Evolutionary conservation across 1,140 invertebrate species (phyloP).

Genomic region (Drosophila kurseongensis): DNA sequence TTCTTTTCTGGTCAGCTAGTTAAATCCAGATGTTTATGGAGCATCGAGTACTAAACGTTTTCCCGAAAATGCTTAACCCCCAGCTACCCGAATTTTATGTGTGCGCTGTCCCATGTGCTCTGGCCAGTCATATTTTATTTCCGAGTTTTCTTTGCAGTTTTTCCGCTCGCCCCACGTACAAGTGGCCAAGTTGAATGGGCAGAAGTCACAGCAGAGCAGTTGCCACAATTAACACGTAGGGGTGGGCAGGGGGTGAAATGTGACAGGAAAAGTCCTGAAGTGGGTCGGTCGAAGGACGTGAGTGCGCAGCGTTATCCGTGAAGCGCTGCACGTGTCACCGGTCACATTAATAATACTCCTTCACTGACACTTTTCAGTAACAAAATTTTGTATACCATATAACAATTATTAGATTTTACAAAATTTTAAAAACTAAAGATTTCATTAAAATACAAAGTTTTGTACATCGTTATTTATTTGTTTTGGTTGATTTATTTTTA

Average conservation of each 20-base stretch:
- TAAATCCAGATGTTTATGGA: conserved; percentile 49
- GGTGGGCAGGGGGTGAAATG: conserved; percentile 1
- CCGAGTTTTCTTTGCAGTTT: conserved; percentile 25
- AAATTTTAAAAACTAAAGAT: too few relatives aligned
- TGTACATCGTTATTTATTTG: too few relatives aligned
- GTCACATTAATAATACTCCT: conserved; percentile 7
- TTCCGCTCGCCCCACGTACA: conserved; percentile 30
- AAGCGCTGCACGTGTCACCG: conserved; percentile 58
- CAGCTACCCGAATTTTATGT: conserved; percentile 24
- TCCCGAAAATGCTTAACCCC: conserved; percentile 14
- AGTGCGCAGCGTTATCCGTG: conserved; percentile 54
- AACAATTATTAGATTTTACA: too few relatives aligned
- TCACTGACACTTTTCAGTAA: not conserved
- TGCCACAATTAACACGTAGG: conserved; percentile 50
- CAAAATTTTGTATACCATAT: not conserved
- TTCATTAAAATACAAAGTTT: too few relatives aligned
- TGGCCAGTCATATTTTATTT: conserved; percentile 49
- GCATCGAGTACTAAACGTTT: conserved; percentile 51
- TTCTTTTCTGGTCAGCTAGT: conserved; percentile 14
- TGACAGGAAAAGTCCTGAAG: conserved; percentile 3
- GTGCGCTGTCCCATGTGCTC: conserved; percentile 42
- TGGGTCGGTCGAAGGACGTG: conserved; percentile 36
- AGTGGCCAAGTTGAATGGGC: conserved; percentile 34
- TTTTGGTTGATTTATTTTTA: too few relatives aligned
- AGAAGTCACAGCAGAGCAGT: conserved; percentile 46